These are phyloP conservation scores for Cyphomyrus plagiostoma DNA, from an alignment of 2,113 vertebrate genomes.

Conservation along the genomic window DNA sequence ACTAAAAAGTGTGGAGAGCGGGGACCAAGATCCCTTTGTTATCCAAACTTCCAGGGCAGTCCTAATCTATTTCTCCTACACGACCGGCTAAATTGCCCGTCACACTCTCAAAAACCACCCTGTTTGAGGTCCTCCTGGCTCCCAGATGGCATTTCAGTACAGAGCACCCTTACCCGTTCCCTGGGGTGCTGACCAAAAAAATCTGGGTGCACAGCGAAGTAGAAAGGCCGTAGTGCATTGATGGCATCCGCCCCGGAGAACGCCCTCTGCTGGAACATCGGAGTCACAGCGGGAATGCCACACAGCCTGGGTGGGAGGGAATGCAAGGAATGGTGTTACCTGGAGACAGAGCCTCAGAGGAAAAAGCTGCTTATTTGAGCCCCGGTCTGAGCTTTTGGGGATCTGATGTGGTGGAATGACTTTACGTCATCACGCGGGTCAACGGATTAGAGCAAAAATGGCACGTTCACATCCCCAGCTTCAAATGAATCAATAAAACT, in stretches of 20 bases:
- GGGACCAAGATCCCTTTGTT: too few relatives aligned
- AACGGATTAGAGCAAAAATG: too few relatives aligned
- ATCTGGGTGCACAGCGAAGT: constrained; percentile 95
- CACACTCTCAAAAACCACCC: background rate
- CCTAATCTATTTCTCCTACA: too few relatives aligned
- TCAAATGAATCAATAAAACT: background rate
- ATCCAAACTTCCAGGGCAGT: too few relatives aligned
- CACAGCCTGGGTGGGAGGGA: constrained; percentile 59
- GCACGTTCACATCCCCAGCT: background rate
- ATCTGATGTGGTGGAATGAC: background rate
- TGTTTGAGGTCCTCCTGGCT: background rate
- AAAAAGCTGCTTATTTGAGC: background rate
- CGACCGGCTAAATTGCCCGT: too few relatives aligned
- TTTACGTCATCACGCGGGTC: background rate
- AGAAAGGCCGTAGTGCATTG: constrained; percentile 91
- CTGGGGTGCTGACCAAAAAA: constrained; percentile 91
- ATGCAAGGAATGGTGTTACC: background rate
- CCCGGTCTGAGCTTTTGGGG: background rate
- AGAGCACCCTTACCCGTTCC: constrained; percentile 71
- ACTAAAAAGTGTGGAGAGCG: too few relatives aligned
- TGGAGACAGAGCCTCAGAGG: background rate
- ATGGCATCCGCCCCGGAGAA: constrained; percentile 83
- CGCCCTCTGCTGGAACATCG: constrained; percentile 59
- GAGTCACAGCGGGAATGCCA: constrained; percentile 48
- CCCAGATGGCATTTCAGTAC: background rate